Evolutionary conservation across 2,888 invertebrate genomes (phyloP), one percentile per base, ranked within the genome.

Genomic region (Cheilosia scutellata): DNA sequence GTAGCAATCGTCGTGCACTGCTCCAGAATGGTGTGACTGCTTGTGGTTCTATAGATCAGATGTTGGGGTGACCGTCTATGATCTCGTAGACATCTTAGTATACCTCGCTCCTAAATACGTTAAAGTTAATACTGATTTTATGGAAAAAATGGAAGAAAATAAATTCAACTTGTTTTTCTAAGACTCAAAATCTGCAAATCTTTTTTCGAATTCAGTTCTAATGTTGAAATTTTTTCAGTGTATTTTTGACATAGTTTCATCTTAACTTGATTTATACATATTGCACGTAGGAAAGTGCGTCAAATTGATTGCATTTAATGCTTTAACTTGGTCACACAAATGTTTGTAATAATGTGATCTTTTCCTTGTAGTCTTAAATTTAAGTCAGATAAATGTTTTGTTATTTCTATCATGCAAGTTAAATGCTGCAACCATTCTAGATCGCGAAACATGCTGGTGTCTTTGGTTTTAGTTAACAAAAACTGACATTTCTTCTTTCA

Each of bases 131-230:
- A 63, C 63, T 63, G 11, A 63, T 62, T 74, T 63, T 55, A 74
- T 51, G 16, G 55, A 55, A 31, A 31, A 55, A 55, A 55, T 11
- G 3, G 31, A 55, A 27, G 55, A 55, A 55, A 33, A 33, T 33
- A 33, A 33, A 49, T 68, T 40, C 75, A 65, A 79, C 66, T 79
- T 79, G 66, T 66, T 63, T 79, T 72, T 75, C 65, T 86, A 82
- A 25, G 60, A 87, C 53, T 84, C 82, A 51, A 87, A 88, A 88
- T 87, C 71, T 60, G 33, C 27, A 86, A 87, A 84, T 27, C 78
- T 87, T 79, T 87, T 87, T 87, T 84, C 79, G 86, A 88, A 87
- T 87, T 88, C 75, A 84, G 68, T 87, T 82, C 42, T 68, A 37
- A 62, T 42, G 16, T 49, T 76, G 68, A 29, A 58, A 77, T 77